phyloP scores from a whole-genome alignment of 2,797 vertebrate genomes.

The Thunnus albacares region DNA sequence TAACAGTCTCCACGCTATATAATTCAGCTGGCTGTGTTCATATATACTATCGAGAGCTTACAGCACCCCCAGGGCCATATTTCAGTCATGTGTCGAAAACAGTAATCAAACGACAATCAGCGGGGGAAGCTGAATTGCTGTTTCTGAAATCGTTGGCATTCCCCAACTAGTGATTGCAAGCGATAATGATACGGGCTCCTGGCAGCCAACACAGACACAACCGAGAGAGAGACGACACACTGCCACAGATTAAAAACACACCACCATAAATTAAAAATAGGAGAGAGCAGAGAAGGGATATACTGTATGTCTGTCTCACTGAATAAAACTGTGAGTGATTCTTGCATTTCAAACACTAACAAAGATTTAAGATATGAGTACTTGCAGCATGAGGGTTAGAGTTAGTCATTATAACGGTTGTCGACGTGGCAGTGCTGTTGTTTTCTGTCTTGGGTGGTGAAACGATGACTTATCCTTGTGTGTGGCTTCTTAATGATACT shows the following conservation, averaged over 20 bases:
- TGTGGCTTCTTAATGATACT: slow-evolving; percentile 67
- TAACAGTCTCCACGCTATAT: slow-evolving; percentile 26
- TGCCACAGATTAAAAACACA: slow-evolving; percentile 28
- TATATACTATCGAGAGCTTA: slow-evolving; percentile 30
- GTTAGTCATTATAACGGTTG: slow-evolving; percentile 9
- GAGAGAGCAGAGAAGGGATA: not conserved
- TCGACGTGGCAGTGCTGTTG: slow-evolving; percentile 41
- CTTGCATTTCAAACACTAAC: not conserved
- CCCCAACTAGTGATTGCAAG: slow-evolving; percentile 60
- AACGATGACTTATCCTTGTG: slow-evolving; percentile 41
- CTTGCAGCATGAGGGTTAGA: not conserved
- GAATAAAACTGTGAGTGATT: not conserved
- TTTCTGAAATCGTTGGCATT: slow-evolving; percentile 58
- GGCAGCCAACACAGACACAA: slow-evolving; percentile 53
- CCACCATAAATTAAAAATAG: slow-evolving; percentile 1
- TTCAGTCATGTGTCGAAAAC: slow-evolving; percentile 67
- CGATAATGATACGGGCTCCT: slow-evolving; percentile 55
- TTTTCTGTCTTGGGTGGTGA: slow-evolving; percentile 39
- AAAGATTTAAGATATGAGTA: slow-evolving; percentile 5
- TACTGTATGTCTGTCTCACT: not conserved
- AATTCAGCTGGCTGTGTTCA: slow-evolving; percentile 50
- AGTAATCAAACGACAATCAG: slow-evolving; percentile 69
- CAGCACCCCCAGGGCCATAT: slow-evolving; percentile 41
- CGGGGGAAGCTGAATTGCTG: slow-evolving; percentile 49
- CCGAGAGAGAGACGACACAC: slow-evolving; percentile 24